Evolutionary conservation across 2,113 vertebrate species (phyloP).

Genomic region (Melanocharis versteri): DNA sequence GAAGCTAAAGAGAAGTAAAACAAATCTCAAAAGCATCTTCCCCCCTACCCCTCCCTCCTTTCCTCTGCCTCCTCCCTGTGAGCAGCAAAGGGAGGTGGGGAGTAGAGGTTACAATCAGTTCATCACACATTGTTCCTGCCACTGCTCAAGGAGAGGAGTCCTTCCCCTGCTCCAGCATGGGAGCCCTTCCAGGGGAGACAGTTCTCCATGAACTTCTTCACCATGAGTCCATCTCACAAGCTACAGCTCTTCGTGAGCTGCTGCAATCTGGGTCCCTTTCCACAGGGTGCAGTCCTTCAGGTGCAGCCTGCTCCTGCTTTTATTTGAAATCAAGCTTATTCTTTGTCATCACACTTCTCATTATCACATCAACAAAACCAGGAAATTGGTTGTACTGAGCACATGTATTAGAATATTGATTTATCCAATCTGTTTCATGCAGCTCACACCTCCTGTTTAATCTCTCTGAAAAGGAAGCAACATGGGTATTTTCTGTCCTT

Average conservation of each 20-base stretch:
- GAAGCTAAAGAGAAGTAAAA: background rate
- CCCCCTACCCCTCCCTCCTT: background rate
- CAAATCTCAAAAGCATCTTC: background rate
- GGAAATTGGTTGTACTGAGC: background rate
- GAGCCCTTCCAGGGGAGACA: background rate
- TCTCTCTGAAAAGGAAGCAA: background rate
- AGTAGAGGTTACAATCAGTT: background rate
- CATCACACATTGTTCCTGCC: background rate
- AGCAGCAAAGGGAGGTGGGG: background rate
- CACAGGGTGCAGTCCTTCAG: background rate
- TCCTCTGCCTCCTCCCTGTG: background rate
- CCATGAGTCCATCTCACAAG: background rate
- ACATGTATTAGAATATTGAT: background rate
- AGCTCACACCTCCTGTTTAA: background rate
- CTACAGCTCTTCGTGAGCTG: background rate
- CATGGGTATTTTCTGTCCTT: background rate
- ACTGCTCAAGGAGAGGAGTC: background rate
- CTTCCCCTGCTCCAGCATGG: background rate
- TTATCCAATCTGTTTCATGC: too few relatives aligned
- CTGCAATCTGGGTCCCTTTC: accelerated
- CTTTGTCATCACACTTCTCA: background rate
- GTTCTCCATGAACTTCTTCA: background rate
- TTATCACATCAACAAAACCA: background rate
- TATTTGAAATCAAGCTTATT: background rate
- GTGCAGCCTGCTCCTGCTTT: background rate